phyloP scores from a whole-genome alignment of 2,113 vertebrate genomes.

The Pholis gunnellus region DNA sequence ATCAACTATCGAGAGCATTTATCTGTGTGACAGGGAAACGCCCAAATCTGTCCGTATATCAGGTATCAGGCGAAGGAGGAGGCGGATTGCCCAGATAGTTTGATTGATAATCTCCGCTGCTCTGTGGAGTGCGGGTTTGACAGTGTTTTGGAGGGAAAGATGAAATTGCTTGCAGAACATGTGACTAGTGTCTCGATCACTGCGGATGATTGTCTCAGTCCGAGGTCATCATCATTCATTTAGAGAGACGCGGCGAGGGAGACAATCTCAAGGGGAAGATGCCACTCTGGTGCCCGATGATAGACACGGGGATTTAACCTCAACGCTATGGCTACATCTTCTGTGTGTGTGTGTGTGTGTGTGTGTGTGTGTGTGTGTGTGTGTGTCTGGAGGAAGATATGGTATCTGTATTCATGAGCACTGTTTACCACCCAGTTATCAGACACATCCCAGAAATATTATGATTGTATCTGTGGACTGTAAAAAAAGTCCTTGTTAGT shows the following conservation, averaged over 20 bases:
- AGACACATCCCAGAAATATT: slow-evolving; percentile 32
- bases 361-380: slow-evolving; percentile 12
- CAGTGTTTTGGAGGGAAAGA: slow-evolving; percentile 48
- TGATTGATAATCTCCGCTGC: slow-evolving; percentile 52
- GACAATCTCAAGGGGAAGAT: slow-evolving; percentile 45
- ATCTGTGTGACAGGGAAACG: slow-evolving; percentile 44
- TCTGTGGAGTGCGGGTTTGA: slow-evolving; percentile 31
- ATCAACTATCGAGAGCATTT: slow-evolving; percentile 42
- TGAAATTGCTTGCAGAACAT: slow-evolving; percentile 54
- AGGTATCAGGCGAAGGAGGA: slow-evolving; percentile 22
- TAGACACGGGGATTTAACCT: slow-evolving; percentile 50
- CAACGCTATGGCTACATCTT: slow-evolving; percentile 24
- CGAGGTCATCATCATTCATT: slow-evolving; percentile 66
- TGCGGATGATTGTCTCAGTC: slow-evolving; percentile 59
- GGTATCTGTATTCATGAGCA: slow-evolving; percentile 57
- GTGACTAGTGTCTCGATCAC: slow-evolving; percentile 23
- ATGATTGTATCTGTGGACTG: slow-evolving; percentile 12
- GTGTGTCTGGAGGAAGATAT: slow-evolving; percentile 18
- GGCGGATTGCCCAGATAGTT: slow-evolving; percentile 13
- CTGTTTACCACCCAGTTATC: slow-evolving; percentile 27
- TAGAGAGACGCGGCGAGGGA: slow-evolving; percentile 38
- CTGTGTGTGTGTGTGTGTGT: slow-evolving; percentile 18
- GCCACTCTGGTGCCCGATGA: slow-evolving; percentile 31
- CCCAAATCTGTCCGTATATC: slow-evolving; percentile 48
- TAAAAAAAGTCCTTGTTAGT: neutral